Conservation (phyloP, 2,113 vertebrate species). For the Mustela lutreola region DNA sequence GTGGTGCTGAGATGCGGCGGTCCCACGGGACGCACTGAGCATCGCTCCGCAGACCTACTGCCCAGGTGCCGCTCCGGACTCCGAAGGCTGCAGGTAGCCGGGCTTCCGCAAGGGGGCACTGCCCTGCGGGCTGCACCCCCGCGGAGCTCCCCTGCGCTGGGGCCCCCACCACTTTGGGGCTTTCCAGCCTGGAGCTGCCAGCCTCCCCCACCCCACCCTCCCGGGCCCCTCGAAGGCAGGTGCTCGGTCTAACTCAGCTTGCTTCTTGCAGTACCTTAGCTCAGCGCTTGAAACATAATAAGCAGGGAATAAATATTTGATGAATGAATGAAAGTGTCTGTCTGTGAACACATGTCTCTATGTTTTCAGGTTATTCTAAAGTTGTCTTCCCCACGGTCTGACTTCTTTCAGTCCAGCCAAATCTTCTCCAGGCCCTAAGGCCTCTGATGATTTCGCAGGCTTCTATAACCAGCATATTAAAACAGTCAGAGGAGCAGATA, state of each 20-base stretch:
- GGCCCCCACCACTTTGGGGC: background rate
- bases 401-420: constrained; percentile 54
- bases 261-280: background rate
- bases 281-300: background rate
- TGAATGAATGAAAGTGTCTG: constrained; percentile 46
- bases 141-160: background rate
- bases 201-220: background rate
- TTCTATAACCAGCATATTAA: background rate
- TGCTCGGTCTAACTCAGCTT: background rate
- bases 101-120: background rate
- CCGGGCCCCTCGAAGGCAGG: background rate
- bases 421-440: constrained; percentile 3
- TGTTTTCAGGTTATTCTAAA: constrained; percentile 41
- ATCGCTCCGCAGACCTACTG: accelerated
- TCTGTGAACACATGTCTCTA: background rate
- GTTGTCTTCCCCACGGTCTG: background rate
- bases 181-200: background rate
- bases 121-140: background rate
- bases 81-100: background rate
- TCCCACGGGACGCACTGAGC: accelerated
- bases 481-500: background rate
- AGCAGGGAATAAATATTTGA: constrained; percentile 39
- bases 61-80: background rate
- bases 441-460: background rate
- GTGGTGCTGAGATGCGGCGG: background rate